Conservation (phyloP, 2,113 vertebrate species). For the Tragelaphus scriptus region DNA sequence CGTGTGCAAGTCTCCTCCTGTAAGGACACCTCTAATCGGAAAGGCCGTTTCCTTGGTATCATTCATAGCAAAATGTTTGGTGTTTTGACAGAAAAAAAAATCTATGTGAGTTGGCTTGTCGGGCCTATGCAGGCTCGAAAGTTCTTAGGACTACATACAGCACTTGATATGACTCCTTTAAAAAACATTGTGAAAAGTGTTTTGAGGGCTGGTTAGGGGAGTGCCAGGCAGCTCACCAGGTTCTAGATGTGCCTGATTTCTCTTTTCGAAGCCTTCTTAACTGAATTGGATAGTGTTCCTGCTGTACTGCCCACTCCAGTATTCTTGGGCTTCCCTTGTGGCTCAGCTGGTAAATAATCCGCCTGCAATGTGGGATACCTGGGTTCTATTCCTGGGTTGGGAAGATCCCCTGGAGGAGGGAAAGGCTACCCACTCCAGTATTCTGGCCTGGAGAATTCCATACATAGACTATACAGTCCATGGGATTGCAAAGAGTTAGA, state of each 20-base stretch:
- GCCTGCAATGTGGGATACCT: background rate
- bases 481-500: background rate
- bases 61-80: background rate
- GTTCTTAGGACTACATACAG: background rate
- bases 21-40: background rate
- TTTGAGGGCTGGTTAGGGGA: background rate
- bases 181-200: background rate
- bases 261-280: background rate
- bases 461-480: background rate
- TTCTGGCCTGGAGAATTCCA: background rate
- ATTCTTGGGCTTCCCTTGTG: background rate
- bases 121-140: background rate
- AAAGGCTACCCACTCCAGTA: background rate
- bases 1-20: background rate
- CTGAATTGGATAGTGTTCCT: slow-evolving; percentile 14
- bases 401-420: background rate
- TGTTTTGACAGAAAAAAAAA: background rate
- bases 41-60: background rate
- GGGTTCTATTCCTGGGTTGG: background rate
- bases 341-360: background rate
- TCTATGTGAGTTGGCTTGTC: background rate
- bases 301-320: background rate
- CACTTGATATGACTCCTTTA: background rate
- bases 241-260: background rate
- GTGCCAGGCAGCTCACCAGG: background rate